Percentiles rank a stretch among this genome's conserved stretches.
Conservation (phyloP, 2,113 vertebrate species). For the Hoplias malabaricus region DNA sequence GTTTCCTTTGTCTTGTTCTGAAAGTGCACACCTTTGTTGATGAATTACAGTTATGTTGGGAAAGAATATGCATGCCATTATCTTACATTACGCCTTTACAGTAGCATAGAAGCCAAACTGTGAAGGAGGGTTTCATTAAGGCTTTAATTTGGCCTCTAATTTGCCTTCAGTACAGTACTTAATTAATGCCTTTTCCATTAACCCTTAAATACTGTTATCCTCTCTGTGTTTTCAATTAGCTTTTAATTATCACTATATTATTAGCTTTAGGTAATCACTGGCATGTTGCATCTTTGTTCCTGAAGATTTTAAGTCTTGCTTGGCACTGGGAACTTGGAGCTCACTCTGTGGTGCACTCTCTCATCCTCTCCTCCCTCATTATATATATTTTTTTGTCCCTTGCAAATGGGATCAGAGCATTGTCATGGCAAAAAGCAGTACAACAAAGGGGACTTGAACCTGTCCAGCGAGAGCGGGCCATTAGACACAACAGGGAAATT, state of each 20-base stretch:
- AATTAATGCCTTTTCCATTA: constrained; percentile 30
- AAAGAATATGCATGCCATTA: constrained; percentile 7
- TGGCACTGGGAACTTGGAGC: constrained; percentile 57
- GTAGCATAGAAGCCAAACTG: constrained; percentile 9
- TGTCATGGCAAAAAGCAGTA: constrained; percentile 44
- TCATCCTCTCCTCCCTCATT: not conserved
- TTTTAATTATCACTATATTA: constrained; percentile 56
- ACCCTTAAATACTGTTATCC: constrained; percentile 35
- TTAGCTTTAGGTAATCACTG: constrained; percentile 59
- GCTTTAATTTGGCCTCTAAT: constrained; percentile 36
- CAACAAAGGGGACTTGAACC: not conserved
- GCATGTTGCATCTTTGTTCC: constrained; percentile 57
- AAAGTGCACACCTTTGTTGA: not conserved
- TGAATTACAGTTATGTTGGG: not conserved
- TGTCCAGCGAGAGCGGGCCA: not conserved
- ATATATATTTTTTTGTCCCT: constrained; percentile 48
- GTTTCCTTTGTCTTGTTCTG: not conserved
- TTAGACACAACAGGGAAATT: constrained; percentile 12
- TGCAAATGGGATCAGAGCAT: constrained; percentile 67
- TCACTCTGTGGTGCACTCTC: constrained; percentile 39
- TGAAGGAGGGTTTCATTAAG: constrained; percentile 28
- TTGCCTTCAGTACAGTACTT: constrained; percentile 33
- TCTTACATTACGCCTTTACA: not conserved
- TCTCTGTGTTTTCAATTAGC: constrained; percentile 46
- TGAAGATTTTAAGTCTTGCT: constrained; percentile 65